phyloP scores from a whole-genome alignment of 2,797 vertebrate species.

The Hybognathus amarus region DNA sequence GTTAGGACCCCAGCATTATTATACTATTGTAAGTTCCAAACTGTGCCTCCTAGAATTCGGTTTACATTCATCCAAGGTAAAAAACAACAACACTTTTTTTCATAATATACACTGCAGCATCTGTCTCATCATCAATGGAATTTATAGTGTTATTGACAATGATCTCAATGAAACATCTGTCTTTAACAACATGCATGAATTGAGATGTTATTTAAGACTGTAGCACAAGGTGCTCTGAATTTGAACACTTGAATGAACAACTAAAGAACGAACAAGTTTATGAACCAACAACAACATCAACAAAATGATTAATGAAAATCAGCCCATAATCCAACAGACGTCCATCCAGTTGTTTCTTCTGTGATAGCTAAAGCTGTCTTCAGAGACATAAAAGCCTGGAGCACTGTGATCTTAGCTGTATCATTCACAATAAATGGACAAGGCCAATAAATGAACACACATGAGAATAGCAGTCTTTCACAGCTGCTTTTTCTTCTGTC shows the following conservation, averaged over 20 bases:
- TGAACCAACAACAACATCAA: not conserved
- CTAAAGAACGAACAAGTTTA: not conserved
- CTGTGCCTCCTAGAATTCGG: too few relatives aligned
- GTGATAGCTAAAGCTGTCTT: constrained; percentile 80
- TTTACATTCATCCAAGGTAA: too few relatives aligned
- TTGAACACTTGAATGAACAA: not conserved
- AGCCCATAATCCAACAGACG: constrained; percentile 79
- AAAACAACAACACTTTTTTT: too few relatives aligned
- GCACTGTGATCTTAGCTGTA: constrained; percentile 83
- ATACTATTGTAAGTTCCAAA: too few relatives aligned
- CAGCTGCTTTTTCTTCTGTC: not conserved
- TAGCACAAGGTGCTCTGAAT: not conserved
- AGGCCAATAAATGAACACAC: constrained; percentile 73
- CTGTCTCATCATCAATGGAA: not conserved
- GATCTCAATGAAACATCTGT: not conserved
- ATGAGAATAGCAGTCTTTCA: not conserved
- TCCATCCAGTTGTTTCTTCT: constrained; percentile 79
- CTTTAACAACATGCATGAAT: not conserved
- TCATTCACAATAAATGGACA: constrained; percentile 83
- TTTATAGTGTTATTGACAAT: not conserved
- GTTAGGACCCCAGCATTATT: too few relatives aligned
- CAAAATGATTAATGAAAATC: not conserved
- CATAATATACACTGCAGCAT: too few relatives aligned
- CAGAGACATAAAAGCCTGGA: constrained; percentile 86
- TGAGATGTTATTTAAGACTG: not conserved